Percentiles rank a stretch among this genome's conserved stretches.
These are phyloP conservation scores for Xiphophorus couchianus DNA, from an alignment of 2,113 vertebrate species.

Conservation along the genomic window DNA sequence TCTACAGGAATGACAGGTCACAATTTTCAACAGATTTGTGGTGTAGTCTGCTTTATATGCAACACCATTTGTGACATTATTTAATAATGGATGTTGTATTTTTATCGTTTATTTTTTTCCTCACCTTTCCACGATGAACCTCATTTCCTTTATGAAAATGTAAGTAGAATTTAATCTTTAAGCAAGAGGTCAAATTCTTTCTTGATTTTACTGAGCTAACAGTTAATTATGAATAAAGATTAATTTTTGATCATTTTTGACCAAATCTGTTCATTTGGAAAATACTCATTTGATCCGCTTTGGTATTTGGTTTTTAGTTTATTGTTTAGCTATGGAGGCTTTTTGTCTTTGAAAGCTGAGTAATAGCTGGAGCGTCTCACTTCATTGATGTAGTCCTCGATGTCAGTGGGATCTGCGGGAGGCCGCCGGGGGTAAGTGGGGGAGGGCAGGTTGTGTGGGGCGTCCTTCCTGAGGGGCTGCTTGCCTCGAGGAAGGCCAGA, in stretches of 20 bases:
- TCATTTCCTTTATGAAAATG: background rate
- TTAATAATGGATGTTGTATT: too few relatives aligned
- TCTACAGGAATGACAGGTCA: background rate
- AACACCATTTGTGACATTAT: background rate
- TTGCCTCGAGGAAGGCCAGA: constrained; percentile 72
- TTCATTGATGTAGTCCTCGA: constrained; percentile 91
- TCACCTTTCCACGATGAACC: background rate
- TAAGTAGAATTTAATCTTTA: too few relatives aligned
- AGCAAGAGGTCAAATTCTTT: background rate
- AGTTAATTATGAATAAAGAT: too few relatives aligned
- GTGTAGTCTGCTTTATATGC: too few relatives aligned
- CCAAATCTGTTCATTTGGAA: too few relatives aligned
- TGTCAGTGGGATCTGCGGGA: constrained; percentile 85
- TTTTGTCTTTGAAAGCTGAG: background rate
- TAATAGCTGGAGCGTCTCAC: constrained; percentile 68
- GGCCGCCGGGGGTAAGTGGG: constrained; percentile 75
- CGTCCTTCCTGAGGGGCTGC: constrained; percentile 83
- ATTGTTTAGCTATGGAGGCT: background rate
- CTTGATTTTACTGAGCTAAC: background rate
- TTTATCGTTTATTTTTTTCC: too few relatives aligned
- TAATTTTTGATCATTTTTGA: too few relatives aligned
- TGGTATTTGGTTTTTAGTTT: too few relatives aligned
- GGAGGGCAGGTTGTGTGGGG: constrained; percentile 80
- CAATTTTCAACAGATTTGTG: background rate
- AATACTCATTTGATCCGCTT: too few relatives aligned